Conservation (phyloP, 2,888 invertebrate genomes). For the Ophioninae sp. region DNA sequence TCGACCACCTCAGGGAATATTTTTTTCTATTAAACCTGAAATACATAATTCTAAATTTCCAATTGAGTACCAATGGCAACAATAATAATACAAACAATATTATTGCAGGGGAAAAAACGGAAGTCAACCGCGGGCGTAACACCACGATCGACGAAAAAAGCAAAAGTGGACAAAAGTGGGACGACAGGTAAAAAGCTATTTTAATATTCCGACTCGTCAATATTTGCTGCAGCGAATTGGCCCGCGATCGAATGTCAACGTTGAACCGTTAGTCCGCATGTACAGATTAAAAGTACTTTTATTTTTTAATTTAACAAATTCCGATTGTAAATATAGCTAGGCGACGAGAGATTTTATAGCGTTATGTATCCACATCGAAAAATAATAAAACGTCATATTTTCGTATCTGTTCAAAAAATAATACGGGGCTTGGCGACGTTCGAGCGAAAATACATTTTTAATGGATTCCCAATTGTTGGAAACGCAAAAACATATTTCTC, state of each 20-base stretch:
- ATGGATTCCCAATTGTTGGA: too few species aligned
- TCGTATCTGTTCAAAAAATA: neutral
- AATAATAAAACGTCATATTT: neutral
- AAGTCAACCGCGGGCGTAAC: constrained; percentile 81
- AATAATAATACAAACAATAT: constrained; percentile 4
- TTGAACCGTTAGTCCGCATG: neutral
- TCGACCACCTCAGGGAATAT: too few species aligned
- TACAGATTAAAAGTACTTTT: neutral
- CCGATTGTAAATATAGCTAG: neutral
- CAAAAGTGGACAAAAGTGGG: constrained; percentile 72
- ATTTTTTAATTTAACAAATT: neutral
- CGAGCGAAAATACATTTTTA: neutral
- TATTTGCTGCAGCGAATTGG: neutral
- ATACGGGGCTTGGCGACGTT: neutral
- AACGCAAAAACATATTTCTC: too few species aligned
- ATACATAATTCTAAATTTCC: neutral
- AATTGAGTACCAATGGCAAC: neutral
- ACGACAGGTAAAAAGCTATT: constrained; percentile 69
- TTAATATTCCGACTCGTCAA: constrained; percentile 31
- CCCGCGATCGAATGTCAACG: neutral
- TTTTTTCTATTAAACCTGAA: too few species aligned
- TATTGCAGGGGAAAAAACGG: constrained; percentile 82
- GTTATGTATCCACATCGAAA: neutral
- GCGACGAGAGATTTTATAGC: neutral
- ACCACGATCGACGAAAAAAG: constrained; percentile 82